Evolutionary conservation across 2,888 invertebrate genomes (phyloP), one percentile per base, ranked within the genome.

Genomic region (Pilophorus perplexus): DNA sequence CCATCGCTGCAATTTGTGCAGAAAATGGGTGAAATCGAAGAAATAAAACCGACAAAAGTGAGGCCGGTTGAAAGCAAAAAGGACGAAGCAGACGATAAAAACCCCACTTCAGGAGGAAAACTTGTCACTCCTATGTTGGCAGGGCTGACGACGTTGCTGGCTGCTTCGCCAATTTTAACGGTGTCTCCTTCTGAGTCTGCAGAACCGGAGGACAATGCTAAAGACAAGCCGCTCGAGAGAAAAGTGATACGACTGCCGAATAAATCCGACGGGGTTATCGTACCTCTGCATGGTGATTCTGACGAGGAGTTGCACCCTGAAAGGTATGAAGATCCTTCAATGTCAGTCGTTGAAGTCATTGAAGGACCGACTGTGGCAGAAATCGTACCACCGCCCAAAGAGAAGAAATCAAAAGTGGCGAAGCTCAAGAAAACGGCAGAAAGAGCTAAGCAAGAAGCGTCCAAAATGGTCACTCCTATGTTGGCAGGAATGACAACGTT

Each of bases 221-320:
- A 81, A 0, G 81, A 82, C 23, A 79, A 80, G 33, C 59, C 59
- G 1, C n/a, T 59, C 42, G 71, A 73, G 55, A 71, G 66, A 46
- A 81, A 81, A 16, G 48, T 46, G 10, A 69, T 70, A 22, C 59
- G 46, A 27, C 70, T 70, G n/a, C 37, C 52, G 22, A 67, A 70
- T 37, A 65, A 70, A 52, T 46, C 48, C 27, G 14, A 40, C 25
- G 70, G 69, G 33, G 60, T 72, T 44, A 70, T 71, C 38, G 66
- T 72, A 6, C 71, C 72, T n/a, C 66, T 72, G 6, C 72, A 72
- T 59, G 72, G 71, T 10, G 67, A 67, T 40, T 69, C 69, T 10
- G 71, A 71, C 25, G 71, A 71, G 52, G 71, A 71, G 18, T 23
- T 68, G 8, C 67, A 68, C 40, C 70, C 70, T 12, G 70, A 70